Conservation (phyloP, 2,888 invertebrate species). For the Chymomyza caudatula region DNA sequence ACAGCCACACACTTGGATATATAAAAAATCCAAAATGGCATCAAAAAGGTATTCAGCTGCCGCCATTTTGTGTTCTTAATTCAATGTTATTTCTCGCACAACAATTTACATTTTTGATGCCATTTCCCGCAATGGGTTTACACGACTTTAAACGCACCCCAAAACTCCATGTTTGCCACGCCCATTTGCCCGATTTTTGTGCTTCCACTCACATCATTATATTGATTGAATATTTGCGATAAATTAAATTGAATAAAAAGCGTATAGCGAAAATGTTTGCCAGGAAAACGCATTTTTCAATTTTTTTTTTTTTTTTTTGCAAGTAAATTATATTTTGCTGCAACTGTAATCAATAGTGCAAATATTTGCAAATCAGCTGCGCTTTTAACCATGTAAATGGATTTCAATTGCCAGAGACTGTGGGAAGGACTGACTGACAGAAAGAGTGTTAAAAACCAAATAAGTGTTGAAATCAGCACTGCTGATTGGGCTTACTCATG, state of each 20-base stretch:
- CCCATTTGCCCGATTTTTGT: slow-evolving; percentile 25
- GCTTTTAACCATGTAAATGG: slow-evolving; percentile 34
- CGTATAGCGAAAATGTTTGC: slow-evolving; percentile 48
- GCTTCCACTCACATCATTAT: slow-evolving; percentile 57
- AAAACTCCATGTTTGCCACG: neutral
- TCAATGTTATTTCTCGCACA: neutral
- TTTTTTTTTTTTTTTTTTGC: neutral
- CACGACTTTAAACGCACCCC: neutral
- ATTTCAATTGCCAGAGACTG: neutral
- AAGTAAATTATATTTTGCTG: slow-evolving; percentile 45
- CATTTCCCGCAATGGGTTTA: neutral
- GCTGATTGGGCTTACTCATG: neutral
- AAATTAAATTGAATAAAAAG: slow-evolving; percentile 67
- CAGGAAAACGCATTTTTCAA: neutral
- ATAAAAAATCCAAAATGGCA: neutral
- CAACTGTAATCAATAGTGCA: slow-evolving; percentile 62
- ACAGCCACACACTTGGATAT: neutral
- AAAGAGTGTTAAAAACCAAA: neutral
- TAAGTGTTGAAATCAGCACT: neutral
- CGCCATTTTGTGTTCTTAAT: slow-evolving; percentile 1
- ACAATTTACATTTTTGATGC: neutral
- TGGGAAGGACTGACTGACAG: too few relatives aligned
- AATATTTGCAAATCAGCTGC: slow-evolving; percentile 61
- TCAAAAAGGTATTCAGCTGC: neutral
- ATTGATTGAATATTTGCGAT: slow-evolving; percentile 72